Percentiles rank a stretch among this genome's conserved stretches.
phyloP scores from a whole-genome alignment of 2,113 vertebrate genomes.

The Neolamprologus sp. region DNA sequence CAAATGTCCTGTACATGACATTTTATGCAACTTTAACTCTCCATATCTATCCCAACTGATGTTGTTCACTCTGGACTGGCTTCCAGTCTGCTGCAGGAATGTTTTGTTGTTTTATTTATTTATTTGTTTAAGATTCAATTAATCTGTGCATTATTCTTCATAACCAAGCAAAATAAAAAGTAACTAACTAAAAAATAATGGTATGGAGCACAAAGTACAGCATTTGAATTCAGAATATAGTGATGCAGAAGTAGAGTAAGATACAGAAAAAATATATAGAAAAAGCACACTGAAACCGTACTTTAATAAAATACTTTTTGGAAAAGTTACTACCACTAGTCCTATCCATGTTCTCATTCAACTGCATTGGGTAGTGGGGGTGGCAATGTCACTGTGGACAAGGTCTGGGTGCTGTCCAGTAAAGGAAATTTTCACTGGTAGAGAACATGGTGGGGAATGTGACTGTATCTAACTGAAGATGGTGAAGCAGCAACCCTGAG shows the following conservation, averaged over 20 bases:
- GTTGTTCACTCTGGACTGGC: not conserved
- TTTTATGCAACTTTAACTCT: not conserved
- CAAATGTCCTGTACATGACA: not conserved
- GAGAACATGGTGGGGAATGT: not conserved
- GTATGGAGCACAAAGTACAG: not conserved
- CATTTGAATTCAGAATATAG: not conserved
- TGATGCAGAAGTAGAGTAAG: not conserved
- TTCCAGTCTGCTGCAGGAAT: not conserved
- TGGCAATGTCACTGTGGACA: not conserved
- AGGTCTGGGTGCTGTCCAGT: not conserved
- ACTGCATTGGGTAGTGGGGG: not conserved
- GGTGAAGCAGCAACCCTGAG: not conserved
- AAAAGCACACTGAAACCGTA: not conserved
- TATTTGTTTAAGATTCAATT: not conserved
- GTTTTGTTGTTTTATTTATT: not conserved
- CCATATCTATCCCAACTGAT: not conserved
- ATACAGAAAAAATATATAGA: not conserved
- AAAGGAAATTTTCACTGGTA: not conserved
- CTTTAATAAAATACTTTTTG: not conserved
- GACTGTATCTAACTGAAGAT: not conserved
- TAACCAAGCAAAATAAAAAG: not conserved
- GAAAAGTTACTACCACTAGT: not conserved
- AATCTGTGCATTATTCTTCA: not conserved
- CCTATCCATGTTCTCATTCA: not conserved
- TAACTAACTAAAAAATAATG: not conserved